Conservation (phyloP, 92 coral and sea anemone genomes). For the Zoanthus sociatus region DNA sequence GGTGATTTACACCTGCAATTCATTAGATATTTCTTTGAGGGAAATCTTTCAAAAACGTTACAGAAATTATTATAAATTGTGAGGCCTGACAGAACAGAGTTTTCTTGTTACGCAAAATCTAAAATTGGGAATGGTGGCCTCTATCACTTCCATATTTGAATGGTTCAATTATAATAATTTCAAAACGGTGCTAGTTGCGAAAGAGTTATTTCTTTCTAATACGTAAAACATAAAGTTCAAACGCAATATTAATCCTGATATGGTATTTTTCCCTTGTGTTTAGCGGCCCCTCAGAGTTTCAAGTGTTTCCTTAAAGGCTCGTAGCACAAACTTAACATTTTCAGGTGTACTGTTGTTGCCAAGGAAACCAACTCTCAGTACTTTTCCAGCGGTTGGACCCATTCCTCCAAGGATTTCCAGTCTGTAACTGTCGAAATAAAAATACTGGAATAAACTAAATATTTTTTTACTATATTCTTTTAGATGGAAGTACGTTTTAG, state of each 20-base stretch:
- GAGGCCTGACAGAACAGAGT: too few species aligned
- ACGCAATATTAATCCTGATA: neutral
- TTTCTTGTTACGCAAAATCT: too few species aligned
- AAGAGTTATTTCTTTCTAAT: too few species aligned
- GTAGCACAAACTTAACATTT: slow-evolving; percentile 84
- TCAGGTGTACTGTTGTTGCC: slow-evolving; percentile 89
- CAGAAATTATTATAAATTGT: too few species aligned
- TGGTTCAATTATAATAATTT: too few species aligned
- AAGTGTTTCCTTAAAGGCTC: slow-evolving; percentile 88
- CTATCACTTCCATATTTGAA: too few species aligned
- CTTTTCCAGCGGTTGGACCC: slow-evolving; percentile 96
- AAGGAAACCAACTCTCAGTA: slow-evolving; percentile 97
- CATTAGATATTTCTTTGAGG: too few species aligned
- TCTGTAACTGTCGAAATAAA: slow-evolving; percentile 71
- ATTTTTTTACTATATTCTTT: neutral
- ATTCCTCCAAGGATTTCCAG: slow-evolving; percentile 96
- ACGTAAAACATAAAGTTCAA: neutral
- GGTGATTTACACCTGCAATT: too few species aligned
- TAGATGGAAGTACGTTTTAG: neutral
- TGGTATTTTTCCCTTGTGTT: neutral
- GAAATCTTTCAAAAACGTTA: too few species aligned
- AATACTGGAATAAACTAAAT: neutral
- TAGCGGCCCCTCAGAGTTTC: slow-evolving; percentile 13
- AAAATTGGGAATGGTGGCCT: too few species aligned
- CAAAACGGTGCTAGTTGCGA: too few species aligned